These are phyloP conservation scores for Lepidostoma basale DNA, from an alignment of 1,140 invertebrate genomes.

Conservation along the genomic window DNA sequence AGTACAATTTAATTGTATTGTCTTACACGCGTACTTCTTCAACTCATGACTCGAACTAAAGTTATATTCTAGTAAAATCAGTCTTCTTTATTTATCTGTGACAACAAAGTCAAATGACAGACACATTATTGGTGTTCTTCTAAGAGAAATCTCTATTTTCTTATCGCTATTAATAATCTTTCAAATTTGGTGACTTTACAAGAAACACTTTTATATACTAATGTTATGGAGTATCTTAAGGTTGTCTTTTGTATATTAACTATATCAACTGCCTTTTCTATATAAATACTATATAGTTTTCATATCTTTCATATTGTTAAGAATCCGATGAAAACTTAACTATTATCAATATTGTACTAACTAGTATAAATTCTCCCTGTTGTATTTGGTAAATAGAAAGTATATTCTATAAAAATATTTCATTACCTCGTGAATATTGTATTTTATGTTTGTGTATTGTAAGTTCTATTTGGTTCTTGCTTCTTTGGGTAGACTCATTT, in stretches of 20 bases:
- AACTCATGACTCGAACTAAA: too few species aligned
- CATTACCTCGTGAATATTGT: background rate
- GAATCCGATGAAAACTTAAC: constrained; percentile 31
- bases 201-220: constrained; percentile 27
- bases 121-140: constrained; percentile 15
- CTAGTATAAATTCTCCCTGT: constrained; percentile 25
- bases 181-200: constrained; percentile 8
- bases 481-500: too few species aligned
- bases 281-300: constrained; percentile 46
- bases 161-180: constrained; percentile 17
- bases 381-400: constrained; percentile 17
- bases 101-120: too few species aligned
- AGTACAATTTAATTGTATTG: too few species aligned
- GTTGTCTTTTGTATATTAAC: constrained; percentile 41
- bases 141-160: constrained; percentile 26
- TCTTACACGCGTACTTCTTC: too few species aligned
- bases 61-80: too few species aligned
- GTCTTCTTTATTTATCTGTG: too few species aligned
- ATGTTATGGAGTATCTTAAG: constrained; percentile 22
- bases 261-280: constrained; percentile 47
- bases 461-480: too few species aligned
- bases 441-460: too few species aligned
- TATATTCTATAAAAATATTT: background rate
- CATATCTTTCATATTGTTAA: constrained; percentile 44
- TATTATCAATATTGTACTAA: constrained; percentile 20